Evolutionary conservation across 1,140 invertebrate species (phyloP).

Genomic region (Ectropis grisescens): DNA sequence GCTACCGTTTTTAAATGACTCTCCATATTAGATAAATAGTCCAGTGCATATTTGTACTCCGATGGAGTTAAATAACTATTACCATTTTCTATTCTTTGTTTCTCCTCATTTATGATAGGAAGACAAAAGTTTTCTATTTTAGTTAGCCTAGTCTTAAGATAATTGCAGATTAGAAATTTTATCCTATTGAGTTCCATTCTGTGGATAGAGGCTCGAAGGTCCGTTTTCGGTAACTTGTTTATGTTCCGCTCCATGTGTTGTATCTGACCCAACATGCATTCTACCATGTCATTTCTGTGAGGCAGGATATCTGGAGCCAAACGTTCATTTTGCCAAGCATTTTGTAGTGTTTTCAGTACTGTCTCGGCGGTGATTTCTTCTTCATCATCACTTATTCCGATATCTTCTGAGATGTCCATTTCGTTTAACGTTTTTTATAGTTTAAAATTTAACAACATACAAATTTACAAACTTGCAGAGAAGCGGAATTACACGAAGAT

Average conservation of each 20-base stretch:
- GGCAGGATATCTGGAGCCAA: constrained; percentile 88
- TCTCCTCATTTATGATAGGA: constrained; percentile 78
- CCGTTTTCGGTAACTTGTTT: constrained; percentile 77
- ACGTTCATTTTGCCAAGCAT: constrained; percentile 90
- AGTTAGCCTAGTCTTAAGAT: constrained; percentile 80
- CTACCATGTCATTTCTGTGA: constrained; percentile 82
- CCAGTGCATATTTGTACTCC: constrained; percentile 81
- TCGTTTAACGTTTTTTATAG: constrained; percentile 4
- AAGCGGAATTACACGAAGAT: too few relatives aligned
- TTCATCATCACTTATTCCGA: constrained; percentile 64
- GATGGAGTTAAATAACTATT: constrained; percentile 75
- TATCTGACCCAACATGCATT: constrained; percentile 87
- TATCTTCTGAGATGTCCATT: constrained; percentile 33
- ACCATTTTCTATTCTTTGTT: constrained; percentile 62
- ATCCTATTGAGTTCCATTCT: constrained; percentile 88
- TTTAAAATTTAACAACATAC: too few relatives aligned
- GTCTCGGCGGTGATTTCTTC: constrained; percentile 75
- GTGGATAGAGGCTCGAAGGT: constrained; percentile 83
- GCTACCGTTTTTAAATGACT: constrained; percentile 62
- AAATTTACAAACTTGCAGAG: too few relatives aligned
- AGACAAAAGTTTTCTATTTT: constrained; percentile 86
- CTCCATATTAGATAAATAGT: constrained; percentile 52
- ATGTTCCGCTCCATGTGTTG: constrained; percentile 88
- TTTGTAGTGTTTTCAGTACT: constrained; percentile 77
- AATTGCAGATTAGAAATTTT: constrained; percentile 85